Base-by-base conservation (phyloP, 1,140 invertebrate genomes). In the Calosoma granatense region DNA sequence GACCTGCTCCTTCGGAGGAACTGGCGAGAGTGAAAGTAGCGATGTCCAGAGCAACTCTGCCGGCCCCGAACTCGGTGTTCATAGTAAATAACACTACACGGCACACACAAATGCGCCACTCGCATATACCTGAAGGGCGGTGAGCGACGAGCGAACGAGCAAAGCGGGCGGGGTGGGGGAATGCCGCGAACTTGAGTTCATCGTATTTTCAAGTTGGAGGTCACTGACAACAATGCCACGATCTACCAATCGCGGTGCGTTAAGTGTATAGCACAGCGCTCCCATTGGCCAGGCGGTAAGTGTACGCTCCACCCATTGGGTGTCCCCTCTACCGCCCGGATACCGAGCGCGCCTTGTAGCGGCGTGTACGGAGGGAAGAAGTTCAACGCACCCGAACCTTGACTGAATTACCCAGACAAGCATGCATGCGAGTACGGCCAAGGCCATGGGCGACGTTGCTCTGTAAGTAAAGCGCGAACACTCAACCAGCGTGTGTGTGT, bases 331-430 rank as follows among this genome's bases (percentile, higher is more conserved):
- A 36, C n/a, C 15, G 41, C 67, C 56, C 51, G 36, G 43, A n/a
- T n/a, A n/a, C n/a, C n/a, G n/a, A n/a, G n/a, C n/a, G n/a, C n/a
- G n/a, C n/a, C n/a, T n/a, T 15, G 58, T 43, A 47, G 57, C 39
- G 23, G 57, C 55, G 61, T 61, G 61, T 53, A 14, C 47, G 56
- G n/a, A n/a, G n/a, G 60, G 61, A 67, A 65, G 67, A 74, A 78
- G 79, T 80, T 82, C 80, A 81, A 78, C 76, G 78, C 70, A 76
- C 77, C 74, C 65, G 77, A 80, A 81, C 80, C 80, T 82, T 82
- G 80, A 82, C 79, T 81, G 80, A 81, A 79, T 81, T 81, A 81
- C 79, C 79, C 79, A 78, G 73, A 75, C 73, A 69, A 63, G 64
- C 67, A 67, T 64, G 63, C 67, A 68, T n/a, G 72, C 75, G 71